Base-by-base conservation (phyloP, 2,888 invertebrate genomes). In the Sinopyrophorus schimmeli region DNA sequence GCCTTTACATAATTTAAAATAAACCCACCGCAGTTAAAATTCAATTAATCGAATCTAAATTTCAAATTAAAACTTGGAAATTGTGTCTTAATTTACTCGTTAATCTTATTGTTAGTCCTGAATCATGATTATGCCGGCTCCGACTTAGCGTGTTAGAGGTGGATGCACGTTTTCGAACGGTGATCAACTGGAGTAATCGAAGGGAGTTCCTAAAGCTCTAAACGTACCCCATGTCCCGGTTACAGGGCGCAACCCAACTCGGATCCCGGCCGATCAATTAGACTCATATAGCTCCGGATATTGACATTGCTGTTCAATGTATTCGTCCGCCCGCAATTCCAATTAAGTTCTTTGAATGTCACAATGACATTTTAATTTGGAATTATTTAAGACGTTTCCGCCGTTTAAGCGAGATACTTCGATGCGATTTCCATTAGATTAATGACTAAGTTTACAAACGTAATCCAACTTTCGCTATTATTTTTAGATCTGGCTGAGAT, bases 291-390 rank as follows among this genome's bases (percentile, higher is more conserved):
- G 61, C 62, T 62, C 61, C 66, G 67, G 65, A 65, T 69, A 68
- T 68, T 69, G 69, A 67, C 68, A 66, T 63, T 62, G 68, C 66
- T 66, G 66, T 68, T 67, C 63, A 66, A 62, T 65, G 65, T 66
- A 63, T 60, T 66, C 64, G 59, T 61, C 58, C 60, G 57, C 60
- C 64, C 64, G 62, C 66, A 64, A 63, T 68, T 68, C 67, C 67
- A 68, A 67, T 68, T 68, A 67, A 67, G 65, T 60, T 57, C 61
- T 63, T 65, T 63, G 61, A 62, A 57, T 64, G 63, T 64, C 63
- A 65, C 65, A 66, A 63, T 60, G 67, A 65, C 65, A 60, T 65
- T 67, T 67, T 67, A 67, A 67, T 67, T 67, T 63, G 59, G 62
- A 62, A 64, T 64, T 64, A 63, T 63, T 64, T 61, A 65, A 66